These are phyloP conservation scores for Forbesichthys papilliferus DNA, from an alignment of 2,113 vertebrate genomes.

Conservation along the genomic window DNA sequence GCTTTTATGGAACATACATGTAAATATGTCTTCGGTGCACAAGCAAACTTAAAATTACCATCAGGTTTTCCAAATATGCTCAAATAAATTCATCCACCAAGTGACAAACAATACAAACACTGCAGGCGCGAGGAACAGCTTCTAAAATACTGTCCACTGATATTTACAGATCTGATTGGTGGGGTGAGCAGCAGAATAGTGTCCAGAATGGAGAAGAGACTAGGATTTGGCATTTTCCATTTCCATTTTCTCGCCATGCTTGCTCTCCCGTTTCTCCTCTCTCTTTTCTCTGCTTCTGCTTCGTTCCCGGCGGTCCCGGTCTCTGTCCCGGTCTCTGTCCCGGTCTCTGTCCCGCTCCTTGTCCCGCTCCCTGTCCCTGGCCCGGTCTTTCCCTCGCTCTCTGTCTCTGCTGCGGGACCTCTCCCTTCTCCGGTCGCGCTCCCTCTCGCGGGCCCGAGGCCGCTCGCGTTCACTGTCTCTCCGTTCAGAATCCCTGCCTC, in stretches of 20 bases:
- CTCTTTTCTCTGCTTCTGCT: conserved; percentile 60
- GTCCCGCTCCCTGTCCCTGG: conserved; percentile 72
- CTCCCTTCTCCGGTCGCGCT: conserved; percentile 18
- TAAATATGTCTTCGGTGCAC: conserved; percentile 37
- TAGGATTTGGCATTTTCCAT: conserved; percentile 69
- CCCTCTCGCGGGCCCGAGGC: conserved; percentile 36
- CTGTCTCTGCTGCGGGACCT: conserved; percentile 29
- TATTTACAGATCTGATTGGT: conserved; percentile 39
- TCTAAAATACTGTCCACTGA: conserved; percentile 36
- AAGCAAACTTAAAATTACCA: conserved; percentile 47
- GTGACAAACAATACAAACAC: conserved; percentile 54
- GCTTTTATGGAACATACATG: conserved; percentile 37
- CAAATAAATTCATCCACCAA: conserved; percentile 49
- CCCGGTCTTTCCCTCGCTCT: conserved; percentile 43
- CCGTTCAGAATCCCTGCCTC: conserved; percentile 44
- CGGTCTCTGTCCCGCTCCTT: conserved; percentile 56
- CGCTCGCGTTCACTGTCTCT: conserved; percentile 58
- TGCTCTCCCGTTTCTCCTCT: conserved; percentile 51
- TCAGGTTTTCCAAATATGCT: conserved; percentile 34
- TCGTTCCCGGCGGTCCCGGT: conserved; percentile 74
- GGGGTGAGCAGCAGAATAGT: conserved; percentile 13
- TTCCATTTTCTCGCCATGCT: conserved; percentile 66
- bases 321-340: conserved; percentile 59
- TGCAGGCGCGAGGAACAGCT: too few relatives aligned
- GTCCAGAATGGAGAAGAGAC: conserved; percentile 32